Evolutionary conservation across 2,888 invertebrate genomes (phyloP), one percentile per base, ranked within the genome.

Genomic region (Melipona beecheii): DNA sequence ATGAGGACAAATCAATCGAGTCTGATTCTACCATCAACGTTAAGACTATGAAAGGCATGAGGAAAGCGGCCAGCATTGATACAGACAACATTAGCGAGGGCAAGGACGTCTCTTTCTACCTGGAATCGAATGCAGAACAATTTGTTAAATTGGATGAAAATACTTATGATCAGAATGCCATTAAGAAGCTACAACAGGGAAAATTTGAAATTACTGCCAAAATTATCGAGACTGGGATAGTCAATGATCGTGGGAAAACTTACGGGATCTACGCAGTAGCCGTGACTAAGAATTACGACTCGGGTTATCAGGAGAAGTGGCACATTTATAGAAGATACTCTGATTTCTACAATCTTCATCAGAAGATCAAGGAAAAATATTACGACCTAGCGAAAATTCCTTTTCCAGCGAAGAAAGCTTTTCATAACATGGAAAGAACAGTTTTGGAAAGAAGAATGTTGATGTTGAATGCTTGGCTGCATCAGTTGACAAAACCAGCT

Each of bases 281-380:
- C 21, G 98, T 98, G 0, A 96, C 96, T 2, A 96, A 97, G 87
- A 95, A 95, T 31, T 96, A 96, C 83, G 95, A 96, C 21, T 96
- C 96, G 43, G 96, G 97, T 19, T 96, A 96, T 87, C 95, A 96
- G 89, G 97, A 97, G 90, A 96, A 97, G 84, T 99, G 98, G 98
- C 98, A 98, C 92, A 97, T 99, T 81, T 98, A 98, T 91, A 95
- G 99, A 89, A 95, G 99, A 91, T 99, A 99, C 93, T 98, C 98
- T 31, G 99, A 99, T 94, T 99, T 99, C 94, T 96, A 98, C 92
- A 98, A 98, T 92, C 95, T 99, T 27, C 97, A 98, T 93, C 96
- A 96, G 86, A 96, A 97, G 91, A 96, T 98, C 68, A 97, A 97
- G 92, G 97, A 97, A 78, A 96, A 98, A 97, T 98, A 97, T 95